Evolutionary conservation across 1,140 invertebrate species (phyloP).

Genomic region (Drosophila yakuba): DNA sequence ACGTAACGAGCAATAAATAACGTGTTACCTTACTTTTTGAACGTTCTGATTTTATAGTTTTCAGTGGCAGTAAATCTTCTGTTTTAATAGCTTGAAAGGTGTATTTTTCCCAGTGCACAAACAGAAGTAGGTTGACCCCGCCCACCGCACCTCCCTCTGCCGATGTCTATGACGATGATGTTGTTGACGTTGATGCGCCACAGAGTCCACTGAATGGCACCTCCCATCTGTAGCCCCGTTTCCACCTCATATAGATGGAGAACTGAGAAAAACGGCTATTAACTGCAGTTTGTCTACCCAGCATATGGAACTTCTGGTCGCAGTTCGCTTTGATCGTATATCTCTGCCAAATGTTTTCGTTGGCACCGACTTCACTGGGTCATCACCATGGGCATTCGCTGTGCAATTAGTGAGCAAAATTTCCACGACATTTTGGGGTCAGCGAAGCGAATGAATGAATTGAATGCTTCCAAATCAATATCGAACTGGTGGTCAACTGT

Average conservation of each 20-base stretch:
- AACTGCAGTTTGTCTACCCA: constrained; percentile 61
- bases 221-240: constrained; percentile 4
- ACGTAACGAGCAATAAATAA: background rate
- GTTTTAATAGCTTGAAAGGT: background rate
- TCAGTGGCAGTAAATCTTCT: too few relatives aligned
- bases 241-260: constrained; percentile 3
- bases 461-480: constrained; percentile 10
- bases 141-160: constrained; percentile 23
- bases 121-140: constrained; percentile 65
- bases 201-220: constrained; percentile 35
- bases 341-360: constrained; percentile 66
- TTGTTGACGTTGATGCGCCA: constrained; percentile 74
- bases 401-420: constrained; percentile 42
- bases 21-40: background rate
- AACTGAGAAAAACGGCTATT: constrained; percentile 47
- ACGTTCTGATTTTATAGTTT: background rate
- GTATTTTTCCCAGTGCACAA: constrained; percentile 10
- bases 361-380: constrained; percentile 68
- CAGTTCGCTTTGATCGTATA: constrained; percentile 75
- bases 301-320: constrained; percentile 59
- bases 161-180: constrained; percentile 58
- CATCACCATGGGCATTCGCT: constrained; percentile 56
- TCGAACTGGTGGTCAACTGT: background rate
- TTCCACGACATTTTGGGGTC: constrained; percentile 39
- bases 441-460: constrained; percentile 12